These are phyloP conservation scores for Sibirionetta formosa DNA, from an alignment of 2,797 vertebrate genomes.

Conservation along the genomic window DNA sequence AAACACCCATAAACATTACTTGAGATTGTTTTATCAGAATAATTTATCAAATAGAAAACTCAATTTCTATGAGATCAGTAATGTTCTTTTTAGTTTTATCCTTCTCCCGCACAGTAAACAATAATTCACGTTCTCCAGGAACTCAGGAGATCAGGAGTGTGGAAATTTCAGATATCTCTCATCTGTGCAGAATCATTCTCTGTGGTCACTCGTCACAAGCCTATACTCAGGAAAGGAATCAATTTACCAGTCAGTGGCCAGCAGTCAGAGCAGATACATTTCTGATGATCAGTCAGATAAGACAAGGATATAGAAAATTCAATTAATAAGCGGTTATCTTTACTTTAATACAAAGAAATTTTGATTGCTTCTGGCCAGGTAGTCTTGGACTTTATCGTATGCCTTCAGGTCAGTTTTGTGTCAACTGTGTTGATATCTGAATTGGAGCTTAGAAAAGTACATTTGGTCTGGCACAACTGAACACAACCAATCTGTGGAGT, in stretches of 20 bases:
- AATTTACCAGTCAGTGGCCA: slow-evolving; percentile 14
- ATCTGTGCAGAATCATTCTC: neutral
- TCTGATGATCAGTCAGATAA: slow-evolving; percentile 48
- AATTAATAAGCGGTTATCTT: slow-evolving; percentile 17
- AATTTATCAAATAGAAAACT: neutral
- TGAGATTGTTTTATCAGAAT: neutral
- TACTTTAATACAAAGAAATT: slow-evolving; percentile 12
- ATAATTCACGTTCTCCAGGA: neutral
- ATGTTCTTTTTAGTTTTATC: neutral
- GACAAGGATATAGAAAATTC: slow-evolving; percentile 36
- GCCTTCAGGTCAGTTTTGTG: slow-evolving; percentile 7
- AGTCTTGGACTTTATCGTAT: slow-evolving; percentile 20
- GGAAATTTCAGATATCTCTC: neutral
- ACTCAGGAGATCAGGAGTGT: neutral
- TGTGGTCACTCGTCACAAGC: neutral
- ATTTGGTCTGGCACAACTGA: neutral
- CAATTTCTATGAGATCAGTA: neutral
- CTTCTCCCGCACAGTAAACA: fast-evolving
- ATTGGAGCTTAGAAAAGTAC: neutral
- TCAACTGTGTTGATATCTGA: neutral
- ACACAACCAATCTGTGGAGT: neutral
- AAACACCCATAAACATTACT: neutral
- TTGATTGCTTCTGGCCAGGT: neutral
- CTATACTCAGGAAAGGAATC: slow-evolving; percentile 11
- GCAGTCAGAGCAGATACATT: slow-evolving; percentile 15